Evolutionary conservation across 2,888 invertebrate species (phyloP).

Genomic region (Chrysomela aeneicollis): DNA sequence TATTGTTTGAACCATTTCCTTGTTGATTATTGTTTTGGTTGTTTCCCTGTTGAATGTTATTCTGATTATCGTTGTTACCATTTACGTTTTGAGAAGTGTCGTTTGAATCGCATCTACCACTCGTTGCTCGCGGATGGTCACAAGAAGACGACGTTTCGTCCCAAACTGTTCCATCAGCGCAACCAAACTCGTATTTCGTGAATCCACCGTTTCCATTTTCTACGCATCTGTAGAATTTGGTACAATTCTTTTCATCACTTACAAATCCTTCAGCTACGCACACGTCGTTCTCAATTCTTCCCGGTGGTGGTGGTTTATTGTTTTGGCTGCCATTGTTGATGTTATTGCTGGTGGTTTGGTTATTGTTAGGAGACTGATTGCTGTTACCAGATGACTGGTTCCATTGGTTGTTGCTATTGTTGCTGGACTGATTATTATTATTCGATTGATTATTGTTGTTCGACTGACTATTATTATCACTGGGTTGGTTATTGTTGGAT

Average conservation of each 20-base stretch:
- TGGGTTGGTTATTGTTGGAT: constrained; percentile 9
- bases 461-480: constrained; percentile 19
- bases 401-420: constrained; percentile 20
- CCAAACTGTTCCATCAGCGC: constrained; percentile 81
- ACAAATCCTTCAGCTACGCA: constrained; percentile 71
- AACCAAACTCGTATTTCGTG: constrained; percentile 74
- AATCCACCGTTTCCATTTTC: constrained; percentile 67
- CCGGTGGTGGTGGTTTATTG: constrained; percentile 4
- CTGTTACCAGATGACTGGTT: constrained; percentile 26
- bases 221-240: constrained; percentile 80
- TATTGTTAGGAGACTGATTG: constrained; percentile 29
- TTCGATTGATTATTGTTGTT: constrained; percentile 22
- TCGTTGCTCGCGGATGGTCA: constrained; percentile 72
- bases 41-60: constrained; percentile 23
- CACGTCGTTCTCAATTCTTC: constrained; percentile 21
- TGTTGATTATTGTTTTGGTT: constrained; percentile 33
- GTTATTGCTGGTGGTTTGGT: not conserved
- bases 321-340: constrained; percentile 6
- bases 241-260: constrained; percentile 73
- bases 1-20: constrained; percentile 14
- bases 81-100: not conserved
- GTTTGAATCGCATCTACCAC: constrained; percentile 41
- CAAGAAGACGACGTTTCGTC: constrained; percentile 72
- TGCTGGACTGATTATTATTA: constrained; percentile 28
- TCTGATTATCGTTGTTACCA: not conserved